Percentiles rank a stretch among this genome's conserved stretches.
Evolutionary conservation across 1,140 invertebrate species (phyloP).

Genomic region (Diorhabda carinulata): DNA sequence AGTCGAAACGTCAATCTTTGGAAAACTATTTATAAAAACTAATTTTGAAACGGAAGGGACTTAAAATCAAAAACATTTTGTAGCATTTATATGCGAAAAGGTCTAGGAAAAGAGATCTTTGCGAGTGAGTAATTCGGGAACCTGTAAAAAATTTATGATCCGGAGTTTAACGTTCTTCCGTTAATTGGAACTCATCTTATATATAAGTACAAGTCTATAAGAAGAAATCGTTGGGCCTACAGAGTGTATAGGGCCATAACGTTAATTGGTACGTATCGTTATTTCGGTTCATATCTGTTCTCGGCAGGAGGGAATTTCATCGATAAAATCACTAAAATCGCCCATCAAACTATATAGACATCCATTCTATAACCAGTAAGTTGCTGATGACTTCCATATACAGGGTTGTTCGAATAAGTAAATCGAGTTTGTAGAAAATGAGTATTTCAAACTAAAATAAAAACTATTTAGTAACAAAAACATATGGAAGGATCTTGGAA

Average conservation of each 20-base stretch:
- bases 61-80: too few species aligned
- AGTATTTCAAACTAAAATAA: too few species aligned
- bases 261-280: conserved; percentile 21
- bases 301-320: conserved; percentile 13
- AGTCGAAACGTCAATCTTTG: too few species aligned
- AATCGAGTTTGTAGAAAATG: too few species aligned
- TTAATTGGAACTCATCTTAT: conserved; percentile 20
- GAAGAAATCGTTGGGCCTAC: conserved; percentile 19
- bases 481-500: too few species aligned
- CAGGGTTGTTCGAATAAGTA: neutral
- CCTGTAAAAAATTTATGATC: conserved; percentile 12
- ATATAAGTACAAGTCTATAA: conserved; percentile 12
- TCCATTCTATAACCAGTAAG: conserved; percentile 22
- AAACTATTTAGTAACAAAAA: too few species aligned
- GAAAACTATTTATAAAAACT: too few species aligned
- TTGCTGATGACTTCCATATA: conserved; percentile 1
- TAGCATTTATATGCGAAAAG: neutral
- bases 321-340: conserved; percentile 22
- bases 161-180: conserved; percentile 16
- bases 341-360: conserved; percentile 21
- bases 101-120: conserved; percentile 4
- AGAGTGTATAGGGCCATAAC: conserved; percentile 11
- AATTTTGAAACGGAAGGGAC: too few species aligned
- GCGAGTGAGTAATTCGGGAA: conserved; percentile 11
- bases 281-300: conserved; percentile 17